A percentile compares a stretch with the other conserved stretches of the same genome.
phyloP scores from a whole-genome alignment of 2,888 invertebrate species.

The Allophyes oxyacanthae region DNA sequence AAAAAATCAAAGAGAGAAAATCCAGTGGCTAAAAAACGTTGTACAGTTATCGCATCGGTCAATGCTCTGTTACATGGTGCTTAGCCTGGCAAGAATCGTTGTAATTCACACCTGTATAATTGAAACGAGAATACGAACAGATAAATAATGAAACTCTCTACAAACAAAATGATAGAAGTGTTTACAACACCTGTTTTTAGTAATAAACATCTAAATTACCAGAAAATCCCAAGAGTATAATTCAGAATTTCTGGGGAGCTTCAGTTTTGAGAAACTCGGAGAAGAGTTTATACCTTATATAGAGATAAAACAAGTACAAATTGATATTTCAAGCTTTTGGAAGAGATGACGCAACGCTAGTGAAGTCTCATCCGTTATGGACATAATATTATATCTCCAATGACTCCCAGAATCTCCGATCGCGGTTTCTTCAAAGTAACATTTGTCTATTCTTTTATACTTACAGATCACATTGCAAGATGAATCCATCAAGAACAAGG shows the following conservation, averaged over 20 bases:
- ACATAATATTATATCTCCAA: no score
- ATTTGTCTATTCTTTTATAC: slow-evolving; percentile 5
- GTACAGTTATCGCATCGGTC: slow-evolving; percentile 27
- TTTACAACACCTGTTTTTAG: slow-evolving; percentile 2
- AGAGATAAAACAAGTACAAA: no score
- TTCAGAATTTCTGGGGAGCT: neutral
- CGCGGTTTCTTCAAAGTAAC: neutral
- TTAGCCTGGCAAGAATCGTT: slow-evolving; percentile 11
- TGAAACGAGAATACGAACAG: slow-evolving; percentile 9
- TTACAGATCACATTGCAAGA: slow-evolving; percentile 87
- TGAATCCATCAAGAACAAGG: slow-evolving; percentile 85
- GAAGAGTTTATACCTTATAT: no score
- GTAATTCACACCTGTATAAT: slow-evolving; percentile 20
- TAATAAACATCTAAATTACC: neutral
- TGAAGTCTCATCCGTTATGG: slow-evolving; percentile 1
- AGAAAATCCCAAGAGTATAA: neutral
- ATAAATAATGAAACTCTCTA: neutral
- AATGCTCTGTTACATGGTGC: slow-evolving; percentile 31
- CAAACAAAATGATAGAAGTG: slow-evolving; percentile 2
- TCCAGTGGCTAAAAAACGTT: slow-evolving; percentile 13
- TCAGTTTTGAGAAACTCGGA: no score
- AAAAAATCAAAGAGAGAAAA: slow-evolving; percentile 5
- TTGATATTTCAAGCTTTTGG: no score
- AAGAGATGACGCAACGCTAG: slow-evolving; percentile 27
- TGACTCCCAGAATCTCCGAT: no score